Base-by-base conservation (phyloP, 2,888 invertebrate genomes). In the Paralinhomoeus sp. region DNA sequence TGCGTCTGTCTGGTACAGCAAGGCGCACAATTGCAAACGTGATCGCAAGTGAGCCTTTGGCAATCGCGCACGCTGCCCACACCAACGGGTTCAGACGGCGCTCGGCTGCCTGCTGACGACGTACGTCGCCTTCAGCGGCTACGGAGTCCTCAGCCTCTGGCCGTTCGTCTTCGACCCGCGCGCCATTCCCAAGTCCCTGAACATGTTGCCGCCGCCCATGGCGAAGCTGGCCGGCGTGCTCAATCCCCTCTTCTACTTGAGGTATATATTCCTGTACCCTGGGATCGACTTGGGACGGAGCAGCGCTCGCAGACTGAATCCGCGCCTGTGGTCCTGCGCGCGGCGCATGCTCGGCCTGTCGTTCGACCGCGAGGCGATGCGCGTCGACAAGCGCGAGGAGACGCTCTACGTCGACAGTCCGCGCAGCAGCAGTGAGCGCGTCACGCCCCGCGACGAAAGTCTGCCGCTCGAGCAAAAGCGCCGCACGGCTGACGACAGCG, bases 81-180 rank as follows among this genome's bases (percentile, higher is more conserved):
- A n/a, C n/a, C n/a, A 27, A 5, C 5, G 12, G 5, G 5, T 27
- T 27, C 27, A 27, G 27, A 36, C 36, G 20, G 31, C 24, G 18
- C 33, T 17, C 36, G 42, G 42, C 22, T 42, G 42, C 24, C 12
- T 18, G 18, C 33, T 42, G n/a, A 18, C 24, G 2, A 42, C 42
- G 23, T 42, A 42, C 36, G 41, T 57, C 18, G 57, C 57, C 3
- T 62, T 60, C 54, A 49, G 53, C 7, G 55, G 59, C 0, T 62
- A 62, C 37, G 60, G 54, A 1, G 53, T 54, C 35, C 51, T 60
- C n/a, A 54, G 57, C 23, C 18, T 57, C 17, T 61, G 60, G 59
- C 51, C 58, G 1, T 48, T 60, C 31, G 50, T 59, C 43, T 49
- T 48, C 15, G 50, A 51, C 34, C 51, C 52, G 1, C 43, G 45